These are phyloP conservation scores for Battus philenor DNA, from an alignment of 1,140 invertebrate species.

Conservation along the genomic window DNA sequence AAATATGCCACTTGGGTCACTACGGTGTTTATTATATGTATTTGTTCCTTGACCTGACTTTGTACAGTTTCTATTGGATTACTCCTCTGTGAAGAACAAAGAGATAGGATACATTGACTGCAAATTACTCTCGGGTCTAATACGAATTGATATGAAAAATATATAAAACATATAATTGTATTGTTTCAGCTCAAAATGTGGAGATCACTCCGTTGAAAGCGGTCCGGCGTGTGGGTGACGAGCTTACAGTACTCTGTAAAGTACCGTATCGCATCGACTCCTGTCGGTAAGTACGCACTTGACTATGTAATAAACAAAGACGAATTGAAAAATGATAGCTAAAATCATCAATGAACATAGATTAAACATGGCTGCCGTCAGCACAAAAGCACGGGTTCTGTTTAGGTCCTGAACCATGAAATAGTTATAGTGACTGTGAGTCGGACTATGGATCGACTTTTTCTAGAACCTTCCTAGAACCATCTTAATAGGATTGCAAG, in stretches of 20 bases:
- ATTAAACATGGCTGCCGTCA: no score
- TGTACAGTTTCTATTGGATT: neutral
- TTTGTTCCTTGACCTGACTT: neutral
- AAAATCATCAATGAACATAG: no score
- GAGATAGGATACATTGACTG: neutral
- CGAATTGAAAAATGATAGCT: neutral
- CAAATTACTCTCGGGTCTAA: neutral
- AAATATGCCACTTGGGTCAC: neutral
- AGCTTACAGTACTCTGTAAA: constrained; percentile 70
- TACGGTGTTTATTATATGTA: neutral
- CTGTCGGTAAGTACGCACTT: constrained; percentile 57
- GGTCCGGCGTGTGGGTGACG: constrained; percentile 60
- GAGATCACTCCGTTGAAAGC: constrained; percentile 67
- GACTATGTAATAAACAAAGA: neutral
- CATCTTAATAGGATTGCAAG: no score
- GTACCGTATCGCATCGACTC: constrained; percentile 74
- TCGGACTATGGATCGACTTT: no score
- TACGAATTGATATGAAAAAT: neutral
- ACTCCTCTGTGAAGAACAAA: neutral
- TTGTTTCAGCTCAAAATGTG: constrained; percentile 47
- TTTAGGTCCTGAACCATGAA: no score
- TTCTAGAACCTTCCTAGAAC: no score
- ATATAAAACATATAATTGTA: constrained; percentile 14
- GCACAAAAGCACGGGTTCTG: no score
- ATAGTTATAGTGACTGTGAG: no score